These are phyloP conservation scores for Trichosurus vulpecula DNA, from an alignment of 2,797 vertebrate species.

Conservation along the genomic window DNA sequence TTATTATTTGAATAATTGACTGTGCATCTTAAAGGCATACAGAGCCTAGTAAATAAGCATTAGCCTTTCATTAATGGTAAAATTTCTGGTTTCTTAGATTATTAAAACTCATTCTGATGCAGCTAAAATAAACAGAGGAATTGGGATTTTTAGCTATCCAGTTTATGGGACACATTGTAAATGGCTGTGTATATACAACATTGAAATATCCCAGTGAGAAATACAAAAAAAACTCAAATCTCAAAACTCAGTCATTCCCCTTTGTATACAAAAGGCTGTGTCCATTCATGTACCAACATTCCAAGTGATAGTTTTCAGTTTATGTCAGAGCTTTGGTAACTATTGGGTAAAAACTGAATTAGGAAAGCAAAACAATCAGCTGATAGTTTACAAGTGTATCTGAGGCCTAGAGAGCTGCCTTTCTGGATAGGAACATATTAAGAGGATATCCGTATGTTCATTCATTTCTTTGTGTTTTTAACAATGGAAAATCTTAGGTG, in stretches of 20 bases:
- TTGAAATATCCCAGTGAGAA: neutral
- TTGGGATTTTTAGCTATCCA: neutral
- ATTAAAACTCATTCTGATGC: constrained; percentile 25
- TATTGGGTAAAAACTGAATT: constrained; percentile 28
- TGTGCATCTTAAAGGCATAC: neutral
- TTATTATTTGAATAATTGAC: constrained; percentile 4
- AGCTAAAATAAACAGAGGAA: constrained; percentile 13
- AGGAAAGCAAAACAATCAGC: neutral
- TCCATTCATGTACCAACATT: constrained; percentile 21
- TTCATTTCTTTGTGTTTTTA: constrained; percentile 50
- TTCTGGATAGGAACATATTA: constrained; percentile 36
- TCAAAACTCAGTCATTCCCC: neutral
- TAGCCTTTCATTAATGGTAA: constrained; percentile 9
- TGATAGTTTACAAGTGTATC: constrained; percentile 16
- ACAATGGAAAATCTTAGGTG: constrained; percentile 16
- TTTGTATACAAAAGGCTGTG: constrained; percentile 10
- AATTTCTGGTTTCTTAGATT: constrained; percentile 34
- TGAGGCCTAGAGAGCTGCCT: constrained; percentile 15
- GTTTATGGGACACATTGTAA: constrained; percentile 2
- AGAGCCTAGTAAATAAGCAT: neutral
- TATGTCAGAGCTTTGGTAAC: neutral
- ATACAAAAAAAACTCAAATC: neutral
- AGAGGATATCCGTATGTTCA: constrained; percentile 31
- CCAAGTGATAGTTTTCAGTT: constrained; percentile 17
- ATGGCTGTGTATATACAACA: neutral